Evolutionary conservation across 92 coral and sea anemone species (phyloP).

Genomic region (Zoanthus gigantus): DNA sequence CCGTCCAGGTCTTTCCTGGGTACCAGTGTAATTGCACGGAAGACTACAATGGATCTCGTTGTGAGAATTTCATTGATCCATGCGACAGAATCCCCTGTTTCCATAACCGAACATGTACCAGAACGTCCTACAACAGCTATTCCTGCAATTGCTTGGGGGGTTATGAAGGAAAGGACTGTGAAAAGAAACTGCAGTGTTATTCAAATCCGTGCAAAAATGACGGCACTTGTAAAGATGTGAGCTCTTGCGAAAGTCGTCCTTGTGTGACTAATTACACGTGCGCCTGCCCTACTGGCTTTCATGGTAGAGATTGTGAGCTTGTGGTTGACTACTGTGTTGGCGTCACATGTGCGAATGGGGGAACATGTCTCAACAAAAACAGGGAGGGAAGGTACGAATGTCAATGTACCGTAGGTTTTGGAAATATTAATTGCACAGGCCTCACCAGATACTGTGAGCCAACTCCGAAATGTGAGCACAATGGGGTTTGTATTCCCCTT

Average conservation of each 20-base stretch:
- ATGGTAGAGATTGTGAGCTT: slow-evolving; percentile 75
- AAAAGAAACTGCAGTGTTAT: slow-evolving; percentile 8
- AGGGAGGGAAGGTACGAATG: slow-evolving; percentile 61
- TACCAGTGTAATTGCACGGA: slow-evolving; percentile 79
- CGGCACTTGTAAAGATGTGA: slow-evolving; percentile 78
- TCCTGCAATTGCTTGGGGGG: slow-evolving; percentile 23
- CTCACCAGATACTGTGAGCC: slow-evolving; percentile 63
- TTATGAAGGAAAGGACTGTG: slow-evolving; percentile 34
- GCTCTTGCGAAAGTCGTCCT: slow-evolving; percentile 29
- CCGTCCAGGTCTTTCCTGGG: slow-evolving; percentile 65
- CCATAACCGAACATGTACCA: slow-evolving; percentile 62
- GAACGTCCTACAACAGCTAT: neutral
- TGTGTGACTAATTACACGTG: slow-evolving; percentile 72
- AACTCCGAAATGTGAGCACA: slow-evolving; percentile 52
- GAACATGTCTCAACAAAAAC: slow-evolving; percentile 39
- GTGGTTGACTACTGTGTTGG: slow-evolving; percentile 69
- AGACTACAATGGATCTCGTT: slow-evolving; percentile 75
- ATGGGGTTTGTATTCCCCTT: slow-evolving; percentile 68
- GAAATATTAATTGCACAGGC: slow-evolving; percentile 82
- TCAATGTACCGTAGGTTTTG: slow-evolving; percentile 86
- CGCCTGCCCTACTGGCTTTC: slow-evolving; percentile 74
- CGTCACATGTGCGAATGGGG: slow-evolving; percentile 59
- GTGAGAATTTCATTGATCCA: slow-evolving; percentile 72
- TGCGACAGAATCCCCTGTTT: slow-evolving; percentile 68
- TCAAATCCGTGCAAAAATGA: slow-evolving; percentile 82